Conservation (phyloP, 2,113 vertebrate genomes). For the Grantiella picta region DNA sequence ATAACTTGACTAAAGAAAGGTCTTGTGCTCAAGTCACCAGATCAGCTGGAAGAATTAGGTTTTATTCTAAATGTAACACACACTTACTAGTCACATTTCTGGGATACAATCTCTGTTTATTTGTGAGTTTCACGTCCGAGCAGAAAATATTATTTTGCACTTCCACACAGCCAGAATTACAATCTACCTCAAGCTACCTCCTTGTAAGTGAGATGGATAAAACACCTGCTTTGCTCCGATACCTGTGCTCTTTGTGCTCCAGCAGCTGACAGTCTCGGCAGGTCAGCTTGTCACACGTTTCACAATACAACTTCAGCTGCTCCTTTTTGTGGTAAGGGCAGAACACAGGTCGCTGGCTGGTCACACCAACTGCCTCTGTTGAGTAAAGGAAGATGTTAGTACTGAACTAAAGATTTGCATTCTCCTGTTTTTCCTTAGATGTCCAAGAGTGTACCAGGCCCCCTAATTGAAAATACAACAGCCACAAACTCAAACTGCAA, state of each 20-base stretch:
- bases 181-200: not conserved
- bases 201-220: not conserved
- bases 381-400: not conserved
- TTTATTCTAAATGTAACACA: not conserved
- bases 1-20: not conserved
- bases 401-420: not conserved
- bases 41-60: not conserved
- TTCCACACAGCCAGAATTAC: not conserved
- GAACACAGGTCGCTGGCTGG: conserved; percentile 90
- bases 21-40: not conserved
- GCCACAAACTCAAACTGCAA: not conserved
- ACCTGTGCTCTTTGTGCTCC: conserved; percentile 99
- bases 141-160: not conserved
- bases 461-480: not conserved
- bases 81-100: not conserved
- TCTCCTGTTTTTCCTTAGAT: not conserved
- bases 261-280: conserved; percentile 95
- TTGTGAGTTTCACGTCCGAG: not conserved
- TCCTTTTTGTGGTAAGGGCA: conserved; percentile 97
- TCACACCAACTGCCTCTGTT: conserved; percentile 86
- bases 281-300: conserved; percentile 95
- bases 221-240: not conserved
- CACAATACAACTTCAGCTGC: conserved; percentile 94
- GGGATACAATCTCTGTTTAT: not conserved
- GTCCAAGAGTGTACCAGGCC: not conserved